Base-by-base conservation (phyloP, 2,797 vertebrate genomes). In the Balearica regulorum region DNA sequence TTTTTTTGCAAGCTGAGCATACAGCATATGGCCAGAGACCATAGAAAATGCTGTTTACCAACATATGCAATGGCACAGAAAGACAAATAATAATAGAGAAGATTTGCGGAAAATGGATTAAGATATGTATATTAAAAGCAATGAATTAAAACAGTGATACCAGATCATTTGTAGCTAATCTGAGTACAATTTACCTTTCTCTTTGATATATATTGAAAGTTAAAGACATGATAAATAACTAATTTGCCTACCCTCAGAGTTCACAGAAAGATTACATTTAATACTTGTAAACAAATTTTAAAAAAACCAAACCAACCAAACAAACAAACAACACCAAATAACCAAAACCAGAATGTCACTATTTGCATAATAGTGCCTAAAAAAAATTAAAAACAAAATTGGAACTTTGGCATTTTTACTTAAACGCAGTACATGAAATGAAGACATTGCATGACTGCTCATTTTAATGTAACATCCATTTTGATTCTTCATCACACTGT, bases 401-500 rank as follows among this genome's bases (percentile, higher is more conserved):
- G 81, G 73, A 94, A 92, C 60, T 95, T 89, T 72, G 75, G 49
- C 54, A 78, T 97, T 95, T 93, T 97, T 90, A 91, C 92, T 96
- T 94, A 93, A 95, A 81, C 4, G 44, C 58, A 62, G 85, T 55
- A 94, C 70, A 70, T 94, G 93, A 96, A 93, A 94, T 82, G 94
- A 65, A 97, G 80, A 89, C 83, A 87, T 97, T 96, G 87, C 92
- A 96, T 88, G 97, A 93, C 68, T 96, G 78, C 83, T 98, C 93
- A 94, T 96, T 97, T 97, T 97, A 97, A 97, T 94, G 81, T 94
- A 97, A 95, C 94, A 94, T 97, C 94, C 94, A 97, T 97, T 98
- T 97, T 97, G 96, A 96, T 94, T 97, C 97, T 97, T 97, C 96
- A 95, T 96, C 96, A 96, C 94, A 97, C 84, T 95, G 79, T 97